Base-by-base conservation (phyloP, 2,888 invertebrate genomes). In the Calephelis perditalis region DNA sequence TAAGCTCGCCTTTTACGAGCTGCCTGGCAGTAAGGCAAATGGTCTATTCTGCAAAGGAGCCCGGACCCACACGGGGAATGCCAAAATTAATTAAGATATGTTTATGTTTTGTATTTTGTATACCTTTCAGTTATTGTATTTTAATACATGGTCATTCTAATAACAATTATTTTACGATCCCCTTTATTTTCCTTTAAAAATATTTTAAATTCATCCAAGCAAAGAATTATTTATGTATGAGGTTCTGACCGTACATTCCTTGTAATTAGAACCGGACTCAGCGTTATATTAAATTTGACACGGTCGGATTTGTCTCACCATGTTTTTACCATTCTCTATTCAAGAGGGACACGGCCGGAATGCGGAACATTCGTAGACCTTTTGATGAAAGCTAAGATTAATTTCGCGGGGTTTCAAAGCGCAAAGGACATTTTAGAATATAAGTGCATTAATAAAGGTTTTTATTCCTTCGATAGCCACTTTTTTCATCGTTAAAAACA, bases 381-480 rank as follows among this genome's bases (percentile, higher is more conserved):
- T 87, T 86, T 86, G 84, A 87, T 81, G 83, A 84, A 76, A 79
- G 78, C 78, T 82, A 83, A 87, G 86, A 88, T 89, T 88, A 88
- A 88, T 89, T 84, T 86, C 77, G 80, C 77, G 77, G 85, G 82
- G 84, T 69, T 78, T 76, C 71, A 71, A 68, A 74, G 78, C 78
- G 85, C 86, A 89, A 89, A 86, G 84, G 85, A 84, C 84, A 82
- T 84, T 87, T 86, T 83, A 80, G 86, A 86, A 86, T 84, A 81
- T 86, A 87, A 87, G 86, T 88, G 86, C 85, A 89, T 88, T 86
- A 86, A 85, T 89, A 84, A 85, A 86, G 78, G 80, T 82, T 82
- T 81, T 79, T 82, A 75, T 78, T 70, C 70, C 69, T 74, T 74
- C 68, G 77, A 78, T 72, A 67, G 69, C 69, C 67, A 68, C 65